phyloP scores from a whole-genome alignment of 2,888 invertebrate species.

The Heterodera filipjevi region DNA sequence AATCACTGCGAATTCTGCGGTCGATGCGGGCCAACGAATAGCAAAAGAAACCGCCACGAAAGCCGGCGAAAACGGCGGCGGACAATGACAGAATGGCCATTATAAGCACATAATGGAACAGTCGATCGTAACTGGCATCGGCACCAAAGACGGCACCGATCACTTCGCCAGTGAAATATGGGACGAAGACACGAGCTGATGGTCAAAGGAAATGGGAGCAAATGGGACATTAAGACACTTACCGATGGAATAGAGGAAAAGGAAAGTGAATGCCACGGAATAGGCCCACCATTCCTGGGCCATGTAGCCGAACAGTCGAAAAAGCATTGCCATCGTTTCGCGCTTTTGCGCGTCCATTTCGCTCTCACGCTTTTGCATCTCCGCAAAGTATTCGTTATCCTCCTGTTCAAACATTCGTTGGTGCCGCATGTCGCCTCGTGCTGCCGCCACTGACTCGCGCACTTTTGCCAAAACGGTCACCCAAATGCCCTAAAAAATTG shows the following conservation, averaged over 20 bases:
- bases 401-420: constrained; percentile 38
- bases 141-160: constrained; percentile 58
- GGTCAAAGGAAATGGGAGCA: neutral
- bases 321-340: constrained; percentile 60
- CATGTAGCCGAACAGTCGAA: constrained; percentile 61
- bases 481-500: constrained; percentile 55
- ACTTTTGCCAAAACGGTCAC: constrained; percentile 55
- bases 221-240: constrained; percentile 29
- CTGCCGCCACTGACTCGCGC: constrained; percentile 40
- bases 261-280: constrained; percentile 57
- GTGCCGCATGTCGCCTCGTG: constrained; percentile 12
- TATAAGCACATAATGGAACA: constrained; percentile 54
- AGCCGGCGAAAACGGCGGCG: constrained; percentile 62
- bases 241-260: constrained; percentile 61
- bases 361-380: constrained; percentile 34
- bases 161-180: constrained; percentile 64
- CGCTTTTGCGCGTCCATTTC: constrained; percentile 51
- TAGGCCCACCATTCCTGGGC: constrained; percentile 61
- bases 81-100: constrained; percentile 56
- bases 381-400: constrained; percentile 47
- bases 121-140: constrained; percentile 54
- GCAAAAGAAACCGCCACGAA: constrained; percentile 66
- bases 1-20: constrained; percentile 59
- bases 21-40: constrained; percentile 59
- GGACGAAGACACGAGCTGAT: constrained; percentile 64